A percentile compares a stretch with the other conserved stretches of the same genome.
Conservation (phyloP, 1,140 invertebrate species). For the Drosophila orosa region DNA sequence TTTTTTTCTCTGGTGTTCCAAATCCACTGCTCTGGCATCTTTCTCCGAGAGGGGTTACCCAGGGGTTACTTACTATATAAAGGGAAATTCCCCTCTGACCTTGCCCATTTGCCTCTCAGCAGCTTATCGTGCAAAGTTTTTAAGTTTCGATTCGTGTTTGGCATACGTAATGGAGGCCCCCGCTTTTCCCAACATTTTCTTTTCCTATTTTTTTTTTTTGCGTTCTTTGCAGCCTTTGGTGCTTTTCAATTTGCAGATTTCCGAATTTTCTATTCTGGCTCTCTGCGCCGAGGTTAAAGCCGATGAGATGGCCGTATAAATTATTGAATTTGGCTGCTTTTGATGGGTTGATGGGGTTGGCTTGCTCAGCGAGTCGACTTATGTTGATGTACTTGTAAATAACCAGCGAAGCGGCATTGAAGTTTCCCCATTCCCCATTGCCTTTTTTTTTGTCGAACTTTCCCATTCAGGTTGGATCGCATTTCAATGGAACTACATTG, state of each 20-base stretch:
- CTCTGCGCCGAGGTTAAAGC: slow-evolving; percentile 30
- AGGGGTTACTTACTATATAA: slow-evolving; percentile 14
- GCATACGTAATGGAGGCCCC: slow-evolving; percentile 67
- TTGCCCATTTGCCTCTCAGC: neutral
- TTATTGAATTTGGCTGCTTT: slow-evolving; percentile 43
- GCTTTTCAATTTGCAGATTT: slow-evolving; percentile 70
- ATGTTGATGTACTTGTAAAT: slow-evolving; percentile 19
- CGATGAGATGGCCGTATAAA: slow-evolving; percentile 36
- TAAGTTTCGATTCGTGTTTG: slow-evolving; percentile 78
- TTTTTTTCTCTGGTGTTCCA: slow-evolving; percentile 1
- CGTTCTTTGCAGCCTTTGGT: neutral
- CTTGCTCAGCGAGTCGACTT: neutral
- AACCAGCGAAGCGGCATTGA: neutral
- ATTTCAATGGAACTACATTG: neutral
- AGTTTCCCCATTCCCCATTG: neutral
- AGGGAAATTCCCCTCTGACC: slow-evolving; percentile 11
- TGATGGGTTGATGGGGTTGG: slow-evolving; percentile 16
- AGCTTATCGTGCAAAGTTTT: slow-evolving; percentile 76
- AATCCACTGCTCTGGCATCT: slow-evolving; percentile 6
- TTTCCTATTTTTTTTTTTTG: neutral
- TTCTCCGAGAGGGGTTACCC: neutral
- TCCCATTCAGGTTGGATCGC: neutral
- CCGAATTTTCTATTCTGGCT: slow-evolving; percentile 46
- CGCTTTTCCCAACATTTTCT: neutral
- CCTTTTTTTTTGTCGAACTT: neutral